Percentiles rank a stretch among this genome's conserved stretches.
Evolutionary conservation across 2,888 invertebrate species (phyloP).

Genomic region (Oeneis ivallda): DNA sequence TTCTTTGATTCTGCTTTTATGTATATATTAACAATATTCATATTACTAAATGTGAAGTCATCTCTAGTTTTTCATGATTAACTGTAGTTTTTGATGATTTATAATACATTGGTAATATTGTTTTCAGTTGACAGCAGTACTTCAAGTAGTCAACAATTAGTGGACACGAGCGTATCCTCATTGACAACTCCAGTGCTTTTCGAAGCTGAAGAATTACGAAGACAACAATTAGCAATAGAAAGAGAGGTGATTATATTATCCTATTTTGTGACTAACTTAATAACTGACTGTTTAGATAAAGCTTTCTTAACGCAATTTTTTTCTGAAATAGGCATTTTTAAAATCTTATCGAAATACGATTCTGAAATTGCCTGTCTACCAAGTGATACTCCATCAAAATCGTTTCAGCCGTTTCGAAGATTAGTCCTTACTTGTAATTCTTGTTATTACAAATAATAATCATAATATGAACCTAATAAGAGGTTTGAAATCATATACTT

Average conservation of each 20-base stretch:
- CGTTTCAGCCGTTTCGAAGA: too few relatives aligned
- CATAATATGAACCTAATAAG: too few relatives aligned
- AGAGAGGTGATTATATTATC: constrained; percentile 62
- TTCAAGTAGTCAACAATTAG: constrained; percentile 33
- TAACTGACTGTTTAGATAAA: neutral
- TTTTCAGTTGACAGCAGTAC: constrained; percentile 33
- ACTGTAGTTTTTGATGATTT: neutral
- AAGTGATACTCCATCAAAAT: too few relatives aligned
- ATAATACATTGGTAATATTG: neutral
- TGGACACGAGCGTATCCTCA: constrained; percentile 42
- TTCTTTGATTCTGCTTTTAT: neutral
- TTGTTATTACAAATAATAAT: too few relatives aligned
- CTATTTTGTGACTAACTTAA: neutral
- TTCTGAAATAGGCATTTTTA: too few relatives aligned
- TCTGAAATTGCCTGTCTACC: too few relatives aligned
- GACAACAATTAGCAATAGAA: constrained; percentile 73
- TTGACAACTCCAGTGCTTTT: constrained; percentile 51
- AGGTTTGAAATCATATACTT: too few relatives aligned
- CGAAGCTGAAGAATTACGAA: constrained; percentile 69
- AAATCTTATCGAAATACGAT: too few relatives aligned
- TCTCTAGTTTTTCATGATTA: too few relatives aligned
- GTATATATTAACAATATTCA: neutral
- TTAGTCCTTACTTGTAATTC: too few relatives aligned
- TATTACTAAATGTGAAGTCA: too few relatives aligned
- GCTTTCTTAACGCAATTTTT: too few relatives aligned